These are phyloP conservation scores for Chascanopsetta lugubris DNA, from an alignment of 2,113 vertebrate genomes.

Conservation along the genomic window DNA sequence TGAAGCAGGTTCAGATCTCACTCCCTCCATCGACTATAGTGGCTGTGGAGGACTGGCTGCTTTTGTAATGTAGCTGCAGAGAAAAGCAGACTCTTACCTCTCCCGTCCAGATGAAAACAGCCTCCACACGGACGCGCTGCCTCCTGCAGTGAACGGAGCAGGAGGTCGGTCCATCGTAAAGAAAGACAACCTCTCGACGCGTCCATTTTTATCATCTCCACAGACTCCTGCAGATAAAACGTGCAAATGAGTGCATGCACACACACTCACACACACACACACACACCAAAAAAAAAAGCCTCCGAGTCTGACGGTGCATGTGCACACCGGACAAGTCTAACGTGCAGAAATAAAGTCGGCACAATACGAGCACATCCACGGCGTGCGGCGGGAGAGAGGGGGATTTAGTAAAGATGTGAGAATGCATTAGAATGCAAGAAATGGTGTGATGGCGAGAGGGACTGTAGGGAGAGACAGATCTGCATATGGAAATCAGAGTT, in stretches of 20 bases:
- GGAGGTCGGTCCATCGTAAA: slow-evolving; percentile 35
- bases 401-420: slow-evolving; percentile 78
- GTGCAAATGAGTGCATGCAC: slow-evolving; percentile 55
- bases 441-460: slow-evolving; percentile 87
- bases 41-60: slow-evolving; percentile 35
- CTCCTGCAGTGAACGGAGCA: slow-evolving; percentile 46
- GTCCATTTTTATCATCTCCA: slow-evolving; percentile 62
- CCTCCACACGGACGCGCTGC: slow-evolving; percentile 36
- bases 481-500: slow-evolving; percentile 99
- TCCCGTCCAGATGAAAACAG: slow-evolving; percentile 52
- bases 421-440: slow-evolving; percentile 87
- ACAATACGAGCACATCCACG: slow-evolving; percentile 61
- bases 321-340: slow-evolving; percentile 37
- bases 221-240: slow-evolving; percentile 48
- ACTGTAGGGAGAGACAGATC: slow-evolving; percentile 92
- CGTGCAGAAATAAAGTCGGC: slow-evolving; percentile 52
- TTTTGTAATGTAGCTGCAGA: slow-evolving; percentile 32
- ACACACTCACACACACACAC: no score
- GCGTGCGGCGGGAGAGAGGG: slow-evolving; percentile 43
- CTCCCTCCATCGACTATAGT: slow-evolving; percentile 33
- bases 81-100: slow-evolving; percentile 60
- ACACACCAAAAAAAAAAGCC: neutral
- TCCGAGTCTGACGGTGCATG: slow-evolving; percentile 21
- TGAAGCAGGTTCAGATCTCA: slow-evolving; percentile 48
- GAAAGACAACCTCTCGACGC: slow-evolving; percentile 41